Evolutionary conservation across 2,797 vertebrate species (phyloP).

Genomic region (Paguma larvata): DNA sequence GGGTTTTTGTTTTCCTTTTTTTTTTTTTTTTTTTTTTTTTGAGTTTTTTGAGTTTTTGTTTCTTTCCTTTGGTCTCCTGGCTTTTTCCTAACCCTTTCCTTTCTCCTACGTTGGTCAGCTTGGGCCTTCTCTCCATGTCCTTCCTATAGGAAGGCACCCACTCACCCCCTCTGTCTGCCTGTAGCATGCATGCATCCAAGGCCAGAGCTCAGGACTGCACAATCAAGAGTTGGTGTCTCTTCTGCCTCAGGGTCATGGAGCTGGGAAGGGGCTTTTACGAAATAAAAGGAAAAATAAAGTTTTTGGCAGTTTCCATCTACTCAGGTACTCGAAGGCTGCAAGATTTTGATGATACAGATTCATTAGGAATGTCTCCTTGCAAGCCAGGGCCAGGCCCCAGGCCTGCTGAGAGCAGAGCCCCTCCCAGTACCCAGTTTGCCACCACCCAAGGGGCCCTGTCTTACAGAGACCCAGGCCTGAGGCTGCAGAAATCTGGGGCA

Average conservation of each 20-base stretch:
- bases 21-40: conserved; percentile 59
- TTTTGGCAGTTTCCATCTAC: conserved; percentile 47
- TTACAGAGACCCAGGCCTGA: conserved; percentile 23
- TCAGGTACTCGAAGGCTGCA: conserved; percentile 57
- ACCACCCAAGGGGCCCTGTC: background rate
- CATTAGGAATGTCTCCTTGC: conserved; percentile 59
- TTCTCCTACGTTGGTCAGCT: conserved; percentile 52
- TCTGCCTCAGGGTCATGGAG: conserved; percentile 42
- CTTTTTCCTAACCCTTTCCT: conserved; percentile 61
- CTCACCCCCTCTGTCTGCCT: background rate
- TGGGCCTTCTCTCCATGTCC: conserved; percentile 40
- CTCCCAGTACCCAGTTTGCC: background rate
- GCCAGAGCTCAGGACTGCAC: conserved; percentile 64
- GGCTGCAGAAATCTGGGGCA: conserved; percentile 73
- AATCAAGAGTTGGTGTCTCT: conserved; percentile 20
- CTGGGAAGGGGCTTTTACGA: conserved; percentile 60
- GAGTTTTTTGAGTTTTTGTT: conserved; percentile 70
- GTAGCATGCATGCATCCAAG: conserved; percentile 53
- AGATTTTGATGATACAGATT: conserved; percentile 54
- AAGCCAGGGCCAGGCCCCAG: conserved; percentile 40
- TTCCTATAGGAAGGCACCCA: conserved; percentile 29
- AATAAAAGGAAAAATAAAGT: conserved; percentile 19
- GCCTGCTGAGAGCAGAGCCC: conserved; percentile 43
- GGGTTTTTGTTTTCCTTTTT: conserved; percentile 69
- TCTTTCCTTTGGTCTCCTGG: conserved; percentile 64